Conservation (phyloP, 2,797 vertebrate species). For the Rhodeus uyekii region DNA sequence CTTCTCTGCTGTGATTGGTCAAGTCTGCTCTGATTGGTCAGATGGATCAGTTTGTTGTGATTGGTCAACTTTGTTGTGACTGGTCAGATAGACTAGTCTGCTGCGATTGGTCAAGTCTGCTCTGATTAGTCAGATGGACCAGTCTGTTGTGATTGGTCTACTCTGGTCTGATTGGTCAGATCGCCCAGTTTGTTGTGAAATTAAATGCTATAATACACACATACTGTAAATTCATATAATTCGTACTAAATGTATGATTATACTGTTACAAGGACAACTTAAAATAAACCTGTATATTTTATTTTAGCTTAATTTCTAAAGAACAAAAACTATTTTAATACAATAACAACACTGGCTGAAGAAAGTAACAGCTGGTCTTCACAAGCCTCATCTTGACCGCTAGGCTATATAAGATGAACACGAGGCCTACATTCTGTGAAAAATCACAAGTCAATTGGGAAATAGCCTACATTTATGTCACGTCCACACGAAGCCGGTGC, state of each 20-base stretch:
- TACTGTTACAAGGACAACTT: background rate
- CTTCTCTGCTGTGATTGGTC: too few relatives aligned
- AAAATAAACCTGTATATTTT: background rate
- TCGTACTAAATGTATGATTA: background rate
- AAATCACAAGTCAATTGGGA: background rate
- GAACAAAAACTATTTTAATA: background rate
- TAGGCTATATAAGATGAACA: constrained; percentile 30
- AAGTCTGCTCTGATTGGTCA: too few relatives aligned
- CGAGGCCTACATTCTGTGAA: constrained; percentile 34
- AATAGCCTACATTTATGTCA: background rate
- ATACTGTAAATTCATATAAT: background rate
- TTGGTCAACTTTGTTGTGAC: too few relatives aligned
- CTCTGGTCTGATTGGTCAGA: too few relatives aligned
- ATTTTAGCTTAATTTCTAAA: background rate
- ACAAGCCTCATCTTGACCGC: background rate
- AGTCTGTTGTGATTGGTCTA: too few relatives aligned
- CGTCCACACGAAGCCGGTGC: too few relatives aligned
- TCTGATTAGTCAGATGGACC: too few relatives aligned
- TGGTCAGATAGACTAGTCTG: too few relatives aligned
- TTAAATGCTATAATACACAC: background rate
- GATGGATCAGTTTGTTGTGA: too few relatives aligned
- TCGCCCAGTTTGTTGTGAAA: too few relatives aligned
- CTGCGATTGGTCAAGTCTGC: too few relatives aligned
- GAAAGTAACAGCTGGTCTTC: background rate
- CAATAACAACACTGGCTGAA: background rate